Conservation (phyloP, 2,888 invertebrate species). For the Melieria picta region DNA sequence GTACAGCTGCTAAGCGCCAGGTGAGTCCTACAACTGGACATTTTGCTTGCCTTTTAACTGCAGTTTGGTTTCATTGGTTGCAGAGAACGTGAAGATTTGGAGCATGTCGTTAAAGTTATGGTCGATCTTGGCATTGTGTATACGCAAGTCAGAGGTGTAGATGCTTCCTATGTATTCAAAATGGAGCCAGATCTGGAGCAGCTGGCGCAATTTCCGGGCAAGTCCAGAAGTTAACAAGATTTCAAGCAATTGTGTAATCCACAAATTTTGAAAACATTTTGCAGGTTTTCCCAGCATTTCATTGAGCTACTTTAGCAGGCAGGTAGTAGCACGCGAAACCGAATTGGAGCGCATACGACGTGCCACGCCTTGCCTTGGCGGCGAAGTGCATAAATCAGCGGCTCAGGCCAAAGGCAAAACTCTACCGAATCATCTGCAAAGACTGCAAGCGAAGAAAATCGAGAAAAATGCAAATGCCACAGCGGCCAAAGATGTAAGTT, state of each 20-base stretch:
- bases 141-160: slow-evolving; percentile 79
- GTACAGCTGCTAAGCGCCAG: slow-evolving; percentile 62
- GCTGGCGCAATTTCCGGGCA: slow-evolving; percentile 62
- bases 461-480: slow-evolving; percentile 55
- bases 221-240: slow-evolving; percentile 10
- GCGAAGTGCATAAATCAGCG: slow-evolving; percentile 28
- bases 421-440: slow-evolving; percentile 78
- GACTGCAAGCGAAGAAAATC: slow-evolving; percentile 72
- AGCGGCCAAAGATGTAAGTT: slow-evolving; percentile 51
- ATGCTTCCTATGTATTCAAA: slow-evolving; percentile 78
- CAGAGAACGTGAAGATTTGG: slow-evolving; percentile 70
- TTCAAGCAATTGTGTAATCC: neutral
- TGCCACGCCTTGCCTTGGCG: slow-evolving; percentile 58
- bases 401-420: slow-evolving; percentile 43
- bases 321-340: slow-evolving; percentile 84
- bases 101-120: slow-evolving; percentile 82
- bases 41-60: neutral
- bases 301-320: slow-evolving; percentile 77
- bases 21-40: slow-evolving; percentile 48
- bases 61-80: neutral
- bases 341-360: slow-evolving; percentile 81
- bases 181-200: slow-evolving; percentile 85
- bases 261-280: neutral
- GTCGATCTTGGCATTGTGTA: slow-evolving; percentile 89
- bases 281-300: slow-evolving; percentile 59